phyloP scores from a whole-genome alignment of 2,797 vertebrate genomes.

The Urocyon cinereoargenteus region DNA sequence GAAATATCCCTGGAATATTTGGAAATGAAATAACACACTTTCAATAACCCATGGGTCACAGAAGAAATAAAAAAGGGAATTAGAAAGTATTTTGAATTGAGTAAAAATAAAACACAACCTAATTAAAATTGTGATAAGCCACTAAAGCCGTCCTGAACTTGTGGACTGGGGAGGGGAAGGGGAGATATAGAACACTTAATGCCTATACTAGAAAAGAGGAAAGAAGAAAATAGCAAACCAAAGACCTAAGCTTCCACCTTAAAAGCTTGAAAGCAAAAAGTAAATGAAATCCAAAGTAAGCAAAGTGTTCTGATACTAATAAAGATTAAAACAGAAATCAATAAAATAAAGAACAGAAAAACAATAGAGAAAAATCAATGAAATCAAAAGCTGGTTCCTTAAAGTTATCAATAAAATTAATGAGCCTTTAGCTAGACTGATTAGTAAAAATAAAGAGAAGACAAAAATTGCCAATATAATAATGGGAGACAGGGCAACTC shows the following conservation, averaged over 20 bases:
- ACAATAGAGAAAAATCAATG: conserved; percentile 52
- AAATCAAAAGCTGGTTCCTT: conserved; percentile 60
- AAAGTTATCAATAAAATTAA: conserved; percentile 46
- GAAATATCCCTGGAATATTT: conserved; percentile 14
- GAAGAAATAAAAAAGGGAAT: conserved; percentile 25
- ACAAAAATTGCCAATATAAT: conserved; percentile 24
- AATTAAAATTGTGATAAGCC: neutral
- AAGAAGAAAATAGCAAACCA: neutral
- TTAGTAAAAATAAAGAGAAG: conserved; percentile 31
- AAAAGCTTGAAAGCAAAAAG: conserved; percentile 32
- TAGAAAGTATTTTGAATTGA: conserved; percentile 44
- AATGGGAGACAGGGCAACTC: neutral
- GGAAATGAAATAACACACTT: conserved; percentile 54
- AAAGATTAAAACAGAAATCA: conserved; percentile 66
- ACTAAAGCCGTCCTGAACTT: neutral
- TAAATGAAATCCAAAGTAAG: conserved; percentile 48
- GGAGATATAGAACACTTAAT: neutral
- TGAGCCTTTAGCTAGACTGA: conserved; percentile 44
- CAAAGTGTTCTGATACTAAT: neutral
- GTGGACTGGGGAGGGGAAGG: rapidly evolving
- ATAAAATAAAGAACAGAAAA: conserved; percentile 60
- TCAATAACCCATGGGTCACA: neutral
- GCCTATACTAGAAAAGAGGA: neutral
- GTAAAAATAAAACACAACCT: conserved; percentile 24
- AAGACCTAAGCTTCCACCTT: neutral